Evolutionary conservation across 2,888 invertebrate genomes (phyloP), one percentile per base, ranked within the genome.

Genomic region (Linyphia triangularis): DNA sequence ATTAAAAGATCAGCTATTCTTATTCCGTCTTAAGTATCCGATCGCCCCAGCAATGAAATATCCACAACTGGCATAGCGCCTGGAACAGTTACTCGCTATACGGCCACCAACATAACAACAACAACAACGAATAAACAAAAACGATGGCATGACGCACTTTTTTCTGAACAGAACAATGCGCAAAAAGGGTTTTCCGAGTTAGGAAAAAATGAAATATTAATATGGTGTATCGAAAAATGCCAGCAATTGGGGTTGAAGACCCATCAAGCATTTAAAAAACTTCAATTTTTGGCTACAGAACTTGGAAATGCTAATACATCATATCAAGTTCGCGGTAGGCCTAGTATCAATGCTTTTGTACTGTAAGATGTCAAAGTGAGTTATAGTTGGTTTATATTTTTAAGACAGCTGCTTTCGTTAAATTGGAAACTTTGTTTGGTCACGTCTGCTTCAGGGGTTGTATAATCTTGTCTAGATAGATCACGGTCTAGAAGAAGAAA

Each of bases 121-220:
- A 16, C 5, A 16, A n/a, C 13, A 51, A 51, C 13, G 51, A 16
- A 51, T n/a, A 9, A n/a, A n/a, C 13, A 51, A n/a, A 51, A 51
- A 51, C 51, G n/a, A 51, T n/a, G n/a, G n/a, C n/a, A 51, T 51
- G 51, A n/a, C 51, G 51, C n/a, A 16, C 16, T 51, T 51, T 51
- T 22, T 77, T 59, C 26, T 37, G 43, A 22, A n/a, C 24, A 13
- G 28, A 26, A 28, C 63, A 28, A 22, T 70, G 22, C 70, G 22
- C 13, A 7, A 13, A 33, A 13, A 51, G 9, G 16, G n/a, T 51
- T 51, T 51, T 9, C 51, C n/a, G 0, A 40, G 51, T 5, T 13
- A 51, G 51, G 51, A 61, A 77, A 77, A 77, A 77, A 77, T 77
- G 59, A 77, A 77, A 77, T 61, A 77, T 77, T 77, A 63, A 40